A percentile compares a stretch with the other conserved stretches of the same genome.
Evolutionary conservation across 2,888 invertebrate genomes (phyloP).

Genomic region (Eremobia ochroleuca): DNA sequence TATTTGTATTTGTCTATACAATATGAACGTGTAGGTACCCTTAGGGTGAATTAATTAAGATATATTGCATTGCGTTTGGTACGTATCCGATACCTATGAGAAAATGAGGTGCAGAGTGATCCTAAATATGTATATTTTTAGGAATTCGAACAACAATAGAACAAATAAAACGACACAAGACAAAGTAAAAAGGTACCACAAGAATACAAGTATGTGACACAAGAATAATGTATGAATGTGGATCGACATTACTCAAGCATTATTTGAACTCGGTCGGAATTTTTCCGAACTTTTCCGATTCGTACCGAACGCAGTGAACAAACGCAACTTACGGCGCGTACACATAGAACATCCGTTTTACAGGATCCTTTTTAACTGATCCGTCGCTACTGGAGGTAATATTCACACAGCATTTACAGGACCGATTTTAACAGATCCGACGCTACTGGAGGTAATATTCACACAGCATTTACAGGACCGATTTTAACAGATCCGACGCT

Average conservation of each 20-base stretch:
- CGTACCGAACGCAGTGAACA: constrained; percentile 23
- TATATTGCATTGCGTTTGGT: constrained; percentile 28
- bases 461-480: no score
- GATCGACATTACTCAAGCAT: neutral
- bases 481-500: no score
- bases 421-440: no score
- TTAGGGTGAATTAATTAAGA: constrained; percentile 21
- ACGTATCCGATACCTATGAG: neutral
- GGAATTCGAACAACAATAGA: neutral
- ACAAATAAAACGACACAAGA: neutral
- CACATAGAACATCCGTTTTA: no score
- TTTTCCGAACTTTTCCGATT: neutral
- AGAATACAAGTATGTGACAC: no score
- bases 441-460: no score
- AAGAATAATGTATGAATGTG: neutral
- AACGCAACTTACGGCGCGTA: no score
- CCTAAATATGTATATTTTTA: neutral
- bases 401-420: no score
- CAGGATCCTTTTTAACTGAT: no score
- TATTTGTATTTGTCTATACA: constrained; percentile 34
- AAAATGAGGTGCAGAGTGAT: neutral
- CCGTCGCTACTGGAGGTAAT: no score
- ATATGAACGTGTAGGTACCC: constrained; percentile 16
- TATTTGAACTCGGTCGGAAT: neutral
- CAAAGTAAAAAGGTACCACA: no score